Base-by-base conservation (phyloP, 1,140 invertebrate genomes). In the Drosophila ogumai region DNA sequence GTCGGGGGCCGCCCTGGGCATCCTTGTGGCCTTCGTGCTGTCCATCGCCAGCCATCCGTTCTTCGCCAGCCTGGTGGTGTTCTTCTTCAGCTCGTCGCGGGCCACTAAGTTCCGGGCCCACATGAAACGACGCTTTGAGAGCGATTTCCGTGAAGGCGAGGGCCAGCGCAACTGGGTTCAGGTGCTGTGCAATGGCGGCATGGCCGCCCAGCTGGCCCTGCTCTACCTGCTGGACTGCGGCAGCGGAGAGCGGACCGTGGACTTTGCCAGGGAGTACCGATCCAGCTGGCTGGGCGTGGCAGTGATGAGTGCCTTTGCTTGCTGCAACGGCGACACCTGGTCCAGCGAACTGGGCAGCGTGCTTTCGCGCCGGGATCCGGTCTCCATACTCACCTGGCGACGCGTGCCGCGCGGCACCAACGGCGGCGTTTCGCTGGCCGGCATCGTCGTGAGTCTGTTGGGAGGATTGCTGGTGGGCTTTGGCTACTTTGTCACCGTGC, bases 111-210 rank as follows among this genome's bases (percentile, higher is more conserved):
- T 96, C 90, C 93, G 95, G 31, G 90, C 94, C 8, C 78, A 95
- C 40, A 86, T 94, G 57, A 99, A 99, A 92, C 94, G 92, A 41
- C 96, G 95, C 81, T 87, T 98, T 55, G 97, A 98, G 92, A 93
- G 94, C 44, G 95, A 97, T 79, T 97, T 95, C 80, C 97, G 97
- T 93, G 96, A 97, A 94, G 92, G 92, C 54, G 90, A 93, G 44
- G 97, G 97, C 0, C 96, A 98, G 91, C 94, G 98, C 76, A 97
- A 97, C 92, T 98, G 97, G 97, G 93, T 98, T 8, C 98, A 98
- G 93, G 97, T 98, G 6, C 85, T 98, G 0, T 98, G 97, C 91
- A 99, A 98, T 94, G 96, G 95, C 9, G 97, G 97, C 10, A 96
- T 98, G 94, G 97, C 97, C 15, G 94, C 95, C 6, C 95, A 96